Conservation (phyloP, 1,140 invertebrate species). For the Danaus plexippus region DNA sequence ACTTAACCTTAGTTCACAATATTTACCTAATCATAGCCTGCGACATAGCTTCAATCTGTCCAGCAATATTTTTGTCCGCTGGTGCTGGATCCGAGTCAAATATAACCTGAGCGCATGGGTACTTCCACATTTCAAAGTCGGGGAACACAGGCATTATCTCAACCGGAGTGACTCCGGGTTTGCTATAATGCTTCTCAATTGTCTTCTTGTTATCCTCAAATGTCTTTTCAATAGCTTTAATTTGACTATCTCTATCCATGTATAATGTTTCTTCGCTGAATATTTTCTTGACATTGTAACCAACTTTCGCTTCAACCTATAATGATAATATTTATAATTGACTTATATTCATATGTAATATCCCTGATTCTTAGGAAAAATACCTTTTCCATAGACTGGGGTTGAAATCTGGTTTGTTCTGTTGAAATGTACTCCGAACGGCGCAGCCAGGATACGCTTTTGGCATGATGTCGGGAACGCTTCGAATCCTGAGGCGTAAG, state of each 20-base stretch:
- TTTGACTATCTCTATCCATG: constrained; percentile 97
- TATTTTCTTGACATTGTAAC: constrained; percentile 97
- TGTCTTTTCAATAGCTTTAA: constrained; percentile 97
- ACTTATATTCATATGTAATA: background rate
- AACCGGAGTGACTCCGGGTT: constrained; percentile 93
- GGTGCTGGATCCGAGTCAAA: constrained; percentile 98
- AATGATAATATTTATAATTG: constrained; percentile 10
- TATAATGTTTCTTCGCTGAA: constrained; percentile 96
- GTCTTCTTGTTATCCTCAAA: constrained; percentile 92
- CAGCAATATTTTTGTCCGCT: constrained; percentile 83
- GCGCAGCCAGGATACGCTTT: constrained; percentile 95
- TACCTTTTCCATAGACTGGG: constrained; percentile 93
- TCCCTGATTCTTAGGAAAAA: background rate
- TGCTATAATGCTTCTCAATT: constrained; percentile 94
- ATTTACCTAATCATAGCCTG: constrained; percentile 94
- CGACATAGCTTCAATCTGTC: constrained; percentile 97
- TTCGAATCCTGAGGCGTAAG: constrained; percentile 91
- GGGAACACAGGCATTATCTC: constrained; percentile 91
- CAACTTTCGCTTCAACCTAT: constrained; percentile 95
- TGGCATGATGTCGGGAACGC: constrained; percentile 90
- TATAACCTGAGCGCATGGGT: constrained; percentile 97
- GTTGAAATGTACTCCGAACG: constrained; percentile 99
- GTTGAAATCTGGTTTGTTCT: constrained; percentile 97
- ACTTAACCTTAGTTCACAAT: too few species aligned
- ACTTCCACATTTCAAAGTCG: constrained; percentile 97